Evolutionary conservation across 2,888 invertebrate genomes (phyloP), one percentile per base, ranked within the genome.

Genomic region (Lumbricus terrestris): DNA sequence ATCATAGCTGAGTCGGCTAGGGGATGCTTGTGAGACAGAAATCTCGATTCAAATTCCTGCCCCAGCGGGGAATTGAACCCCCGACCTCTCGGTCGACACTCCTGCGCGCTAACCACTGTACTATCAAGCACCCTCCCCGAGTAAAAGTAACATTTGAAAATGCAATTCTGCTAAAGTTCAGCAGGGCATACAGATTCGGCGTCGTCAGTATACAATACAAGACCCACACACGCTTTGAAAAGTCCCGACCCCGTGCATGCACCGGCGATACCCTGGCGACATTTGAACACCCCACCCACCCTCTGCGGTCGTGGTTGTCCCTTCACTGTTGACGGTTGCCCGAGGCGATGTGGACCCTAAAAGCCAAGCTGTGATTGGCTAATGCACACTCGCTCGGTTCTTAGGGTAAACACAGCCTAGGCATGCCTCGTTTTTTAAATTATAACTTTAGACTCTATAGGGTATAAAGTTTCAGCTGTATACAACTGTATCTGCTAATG

Each of bases 371-470:
- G 69, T 69, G 69, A 69, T 69, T 69, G 69, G 69, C 69, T 69
- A 69, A 69, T 16, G 69, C 69, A 90, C 89, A 89, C 90, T 90
- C 90, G 85, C 90, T 89, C 90, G 89, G 85, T 90, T 54, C 89
- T 90, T 89, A 90, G 90, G 90, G 90, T 90, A 90, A 90, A 90
- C 82, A 90, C 82, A 90, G 88, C 90, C 69, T 11, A 69, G 69
- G 29, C 69, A 69, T 29, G 69, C 69, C 69, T 69, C 69, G 6
- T 15, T 15, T n/a, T 40, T 40, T 13, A 40, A 13, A 16, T n/a
- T n/a, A n/a, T 40, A 1, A 40, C 40, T 40, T 11, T 40, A 40
- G 16, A 40, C 40, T 40, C 1, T 40, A 40, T 13, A n/a, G n/a
- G n/a, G n/a, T n/a, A n/a, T n/a, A n/a, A n/a, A n/a, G n/a, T n/a